Conservation (phyloP, 2,888 invertebrate genomes). For the Iselma pallidipennis region DNA sequence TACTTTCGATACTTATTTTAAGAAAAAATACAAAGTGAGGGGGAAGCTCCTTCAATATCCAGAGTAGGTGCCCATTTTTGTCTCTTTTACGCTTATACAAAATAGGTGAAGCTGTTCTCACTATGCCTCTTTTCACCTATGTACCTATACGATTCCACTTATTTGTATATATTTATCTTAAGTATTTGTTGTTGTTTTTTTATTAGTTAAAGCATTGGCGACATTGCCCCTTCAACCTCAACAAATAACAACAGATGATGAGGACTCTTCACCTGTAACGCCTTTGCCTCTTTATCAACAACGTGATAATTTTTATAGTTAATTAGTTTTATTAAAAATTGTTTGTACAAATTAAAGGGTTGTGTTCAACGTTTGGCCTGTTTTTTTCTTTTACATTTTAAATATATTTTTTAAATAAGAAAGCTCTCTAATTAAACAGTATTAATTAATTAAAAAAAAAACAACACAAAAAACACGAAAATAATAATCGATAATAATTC, state of each 20-base stretch:
- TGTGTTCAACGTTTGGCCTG: conserved; percentile 45
- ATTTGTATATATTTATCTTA: too few species aligned
- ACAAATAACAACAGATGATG: conserved; percentile 65
- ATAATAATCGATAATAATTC: too few species aligned
- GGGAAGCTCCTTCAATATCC: too few species aligned
- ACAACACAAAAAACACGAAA: conserved; percentile 31
- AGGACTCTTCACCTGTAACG: conserved; percentile 75
- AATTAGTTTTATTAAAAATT: conserved; percentile 36
- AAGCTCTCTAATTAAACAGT: conserved; percentile 20
- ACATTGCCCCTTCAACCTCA: conserved; percentile 65
- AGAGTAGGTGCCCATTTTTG: too few species aligned
- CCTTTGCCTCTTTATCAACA: conserved; percentile 85
- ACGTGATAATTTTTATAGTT: conserved; percentile 78
- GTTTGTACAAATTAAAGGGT: conserved; percentile 48
- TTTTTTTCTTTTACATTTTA: conserved; percentile 33
- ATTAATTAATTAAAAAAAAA: conserved; percentile 23
- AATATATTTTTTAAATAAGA: conserved; percentile 17
- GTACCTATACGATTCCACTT: too few species aligned
- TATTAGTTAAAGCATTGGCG: conserved; percentile 70
- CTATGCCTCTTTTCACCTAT: too few species aligned
- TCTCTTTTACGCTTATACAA: too few species aligned
- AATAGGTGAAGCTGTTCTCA: too few species aligned
- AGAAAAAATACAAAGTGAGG: too few species aligned
- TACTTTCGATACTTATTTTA: too few species aligned
- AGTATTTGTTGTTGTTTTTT: conserved; percentile 5